A percentile compares a stretch with the other conserved stretches of the same genome.
Evolutionary conservation across 2,113 vertebrate genomes (phyloP).

Genomic region (Carassius carassius): DNA sequence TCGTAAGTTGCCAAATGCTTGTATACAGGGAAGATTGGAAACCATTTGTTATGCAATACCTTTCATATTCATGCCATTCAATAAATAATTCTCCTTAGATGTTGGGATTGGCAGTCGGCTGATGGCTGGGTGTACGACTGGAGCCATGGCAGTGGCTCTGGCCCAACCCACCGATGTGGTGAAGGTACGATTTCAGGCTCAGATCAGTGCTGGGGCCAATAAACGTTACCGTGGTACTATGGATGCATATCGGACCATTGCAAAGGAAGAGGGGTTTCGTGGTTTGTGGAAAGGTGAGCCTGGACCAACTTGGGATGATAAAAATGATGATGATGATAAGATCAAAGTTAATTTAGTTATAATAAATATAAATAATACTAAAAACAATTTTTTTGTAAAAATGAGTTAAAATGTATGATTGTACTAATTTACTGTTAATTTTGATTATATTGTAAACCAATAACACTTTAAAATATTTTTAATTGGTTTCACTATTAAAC

Average conservation of each 20-base stretch:
- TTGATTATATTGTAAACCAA: no score
- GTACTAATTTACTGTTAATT: no score
- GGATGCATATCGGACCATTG: slow-evolving; percentile 80
- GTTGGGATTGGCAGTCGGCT: slow-evolving; percentile 74
- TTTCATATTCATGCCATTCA: not conserved
- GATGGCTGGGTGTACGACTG: slow-evolving; percentile 79
- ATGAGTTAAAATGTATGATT: no score
- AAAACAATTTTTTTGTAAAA: no score
- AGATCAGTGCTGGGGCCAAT: slow-evolving; percentile 56
- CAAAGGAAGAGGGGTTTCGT: slow-evolving; percentile 76
- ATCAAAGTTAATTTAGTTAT: no score
- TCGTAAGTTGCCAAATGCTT: slow-evolving; percentile 64
- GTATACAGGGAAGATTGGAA: not conserved
- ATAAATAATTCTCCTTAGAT: slow-evolving; percentile 60
- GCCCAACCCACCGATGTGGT: slow-evolving; percentile 83
- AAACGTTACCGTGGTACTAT: slow-evolving; percentile 76
- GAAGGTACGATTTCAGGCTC: slow-evolving; percentile 80
- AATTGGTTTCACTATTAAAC: no score
- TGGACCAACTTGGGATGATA: no score
- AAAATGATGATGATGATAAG: no score
- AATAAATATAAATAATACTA: no score
- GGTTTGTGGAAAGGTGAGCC: slow-evolving; percentile 81
- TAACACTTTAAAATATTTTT: no score
- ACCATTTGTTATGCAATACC: not conserved
- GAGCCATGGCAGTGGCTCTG: slow-evolving; percentile 77